Conservation (phyloP, 2,113 vertebrate species). For the Cisticola juncidis region DNA sequence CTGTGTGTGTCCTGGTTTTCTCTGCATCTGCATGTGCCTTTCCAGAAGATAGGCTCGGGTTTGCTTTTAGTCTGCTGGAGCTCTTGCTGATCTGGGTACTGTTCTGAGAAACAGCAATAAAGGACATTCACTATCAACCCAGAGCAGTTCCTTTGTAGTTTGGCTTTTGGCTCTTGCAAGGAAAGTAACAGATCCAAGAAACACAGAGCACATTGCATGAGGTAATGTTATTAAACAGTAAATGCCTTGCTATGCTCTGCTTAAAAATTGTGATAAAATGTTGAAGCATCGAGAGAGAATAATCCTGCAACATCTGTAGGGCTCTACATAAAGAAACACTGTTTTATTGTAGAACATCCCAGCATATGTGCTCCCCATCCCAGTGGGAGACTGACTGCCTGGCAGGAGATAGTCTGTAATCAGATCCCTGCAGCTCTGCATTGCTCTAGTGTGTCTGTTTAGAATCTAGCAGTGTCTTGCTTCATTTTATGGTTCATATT, state of each 20-base stretch:
- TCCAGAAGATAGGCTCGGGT: neutral
- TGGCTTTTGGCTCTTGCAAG: neutral
- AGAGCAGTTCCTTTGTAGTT: neutral
- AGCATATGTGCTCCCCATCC: neutral
- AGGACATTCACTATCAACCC: neutral
- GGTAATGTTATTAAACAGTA: neutral
- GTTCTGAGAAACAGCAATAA: neutral
- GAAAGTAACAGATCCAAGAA: neutral
- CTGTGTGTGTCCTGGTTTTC: neutral
- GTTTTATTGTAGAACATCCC: neutral
- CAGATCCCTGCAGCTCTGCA: neutral
- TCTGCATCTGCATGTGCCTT: neutral
- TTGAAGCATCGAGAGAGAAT: neutral
- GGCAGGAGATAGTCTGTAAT: neutral
- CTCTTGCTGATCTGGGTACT: neutral
- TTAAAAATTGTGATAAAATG: neutral
- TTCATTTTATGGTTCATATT: neutral
- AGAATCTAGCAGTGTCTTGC: neutral
- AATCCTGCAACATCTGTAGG: neutral
- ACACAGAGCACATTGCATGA: neutral
- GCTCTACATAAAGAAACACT: neutral
- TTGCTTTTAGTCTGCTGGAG: neutral
- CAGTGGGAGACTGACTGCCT: neutral
- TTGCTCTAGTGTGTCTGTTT: neutral
- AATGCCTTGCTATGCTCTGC: neutral